Base-by-base conservation (phyloP, 2,888 invertebrate genomes). In the Apamea sordens region DNA sequence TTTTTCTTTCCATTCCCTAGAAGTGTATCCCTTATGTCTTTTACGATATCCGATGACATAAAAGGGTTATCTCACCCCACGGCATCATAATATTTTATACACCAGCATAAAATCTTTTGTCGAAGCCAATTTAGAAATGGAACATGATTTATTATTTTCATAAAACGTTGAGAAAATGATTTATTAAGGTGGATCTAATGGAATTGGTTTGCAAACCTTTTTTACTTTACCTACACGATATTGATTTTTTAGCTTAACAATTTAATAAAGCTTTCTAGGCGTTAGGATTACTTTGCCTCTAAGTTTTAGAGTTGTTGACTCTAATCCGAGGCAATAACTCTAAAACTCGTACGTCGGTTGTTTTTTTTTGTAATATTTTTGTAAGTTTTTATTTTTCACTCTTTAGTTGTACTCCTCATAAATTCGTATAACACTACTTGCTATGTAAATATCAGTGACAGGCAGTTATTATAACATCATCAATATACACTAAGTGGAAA, bases 151-250 rank as follows among this genome's bases (percentile, higher is more conserved):
- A 79, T 79, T 36, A 74, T 84, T 75, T 85, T 72, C 36, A 68
- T 84, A 53, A 71, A 73, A 76, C 59, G 70, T 75, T 75, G 67
- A 74, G 70, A 83, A 83, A 68, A 64, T 86, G 32, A 86, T 83
- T 86, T 86, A 86, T 75, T 44, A 86, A 53, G 67, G 56, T 50
- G 53, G 1, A 50, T 2, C 8, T 86, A 83, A 83, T 83, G 86
- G 50, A 53, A 82, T 82, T 85, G 81, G 81, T 73, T 81, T 44
- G 59, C 28, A 53, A 80, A 73, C 36, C 28, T 63, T 36, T 80
- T 13, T 15, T 47, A 10, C 15, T 61, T 53, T 56, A 32, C 47
- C 24, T 36, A 70, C 5, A 41, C n/a, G 36, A 59, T 80, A 69
- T 80, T 85, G 24, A 73, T 80, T 80, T 69, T 69, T 3, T 50